Percentiles rank a stretch among this genome's conserved stretches.
These are phyloP conservation scores for Idaea straminata DNA, from an alignment of 2,888 invertebrate genomes.

Conservation along the genomic window DNA sequence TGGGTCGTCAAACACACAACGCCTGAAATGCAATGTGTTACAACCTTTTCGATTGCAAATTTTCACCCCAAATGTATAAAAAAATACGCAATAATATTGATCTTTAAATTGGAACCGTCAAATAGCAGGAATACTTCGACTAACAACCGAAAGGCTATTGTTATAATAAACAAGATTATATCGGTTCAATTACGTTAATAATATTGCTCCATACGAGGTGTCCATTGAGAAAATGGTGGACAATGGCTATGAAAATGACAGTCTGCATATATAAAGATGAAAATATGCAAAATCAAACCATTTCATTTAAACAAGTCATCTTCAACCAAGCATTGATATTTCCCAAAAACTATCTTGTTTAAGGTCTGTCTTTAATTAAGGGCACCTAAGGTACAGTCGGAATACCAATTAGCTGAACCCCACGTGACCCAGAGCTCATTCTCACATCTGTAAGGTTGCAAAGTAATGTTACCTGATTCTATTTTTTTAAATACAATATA, in stretches of 20 bases:
- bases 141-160: not conserved
- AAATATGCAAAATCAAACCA: not conserved
- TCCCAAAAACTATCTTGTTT: no score
- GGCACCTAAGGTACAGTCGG: no score
- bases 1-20: no score
- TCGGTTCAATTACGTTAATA: not conserved
- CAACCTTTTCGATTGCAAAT: no score
- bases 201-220: not conserved
- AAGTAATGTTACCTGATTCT: no score
- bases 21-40: no score
- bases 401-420: no score
- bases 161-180: not conserved
- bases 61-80: not conserved
- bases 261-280: not conserved
- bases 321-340: not conserved
- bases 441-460: no score
- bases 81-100: not conserved
- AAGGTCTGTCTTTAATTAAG: no score
- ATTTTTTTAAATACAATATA: no score
- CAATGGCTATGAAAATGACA: not conserved
- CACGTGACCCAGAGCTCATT: no score
- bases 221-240: not conserved
- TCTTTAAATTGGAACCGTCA: not conserved
- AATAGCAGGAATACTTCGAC: not conserved
- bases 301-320: not conserved